Evolutionary conservation across 2,888 invertebrate species (phyloP).

Genomic region (Sarcophaga carnaria): DNA sequence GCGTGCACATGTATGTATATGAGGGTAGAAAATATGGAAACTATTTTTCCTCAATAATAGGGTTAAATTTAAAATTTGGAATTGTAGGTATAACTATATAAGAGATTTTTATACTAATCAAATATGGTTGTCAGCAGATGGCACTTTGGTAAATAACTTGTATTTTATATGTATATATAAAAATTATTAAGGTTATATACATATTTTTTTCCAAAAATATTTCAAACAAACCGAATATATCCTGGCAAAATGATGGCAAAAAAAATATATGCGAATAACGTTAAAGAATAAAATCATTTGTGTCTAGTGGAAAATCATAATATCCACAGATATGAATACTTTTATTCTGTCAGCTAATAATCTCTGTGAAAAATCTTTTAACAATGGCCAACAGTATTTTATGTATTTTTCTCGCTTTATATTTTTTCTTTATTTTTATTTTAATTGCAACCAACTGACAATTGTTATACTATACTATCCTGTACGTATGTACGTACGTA

Average conservation of each 20-base stretch:
- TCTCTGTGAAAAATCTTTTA: conserved; percentile 67
- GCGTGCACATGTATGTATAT: conserved; percentile 44
- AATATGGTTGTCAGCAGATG: conserved; percentile 55
- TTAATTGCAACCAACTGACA: conserved; percentile 65
- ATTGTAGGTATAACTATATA: background rate
- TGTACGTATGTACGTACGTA: no score
- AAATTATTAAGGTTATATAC: background rate
- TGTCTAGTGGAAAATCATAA: conserved; percentile 42
- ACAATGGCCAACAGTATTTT: conserved; percentile 47
- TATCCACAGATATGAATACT: conserved; percentile 31
- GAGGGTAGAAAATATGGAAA: conserved; percentile 15
- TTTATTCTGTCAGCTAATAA: conserved; percentile 61
- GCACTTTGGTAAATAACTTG: conserved; percentile 46
- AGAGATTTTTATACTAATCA: conserved; percentile 14
- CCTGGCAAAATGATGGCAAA: conserved; percentile 22
- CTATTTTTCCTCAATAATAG: conserved; percentile 8
- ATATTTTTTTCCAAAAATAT: background rate
- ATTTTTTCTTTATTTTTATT: conserved; percentile 10
- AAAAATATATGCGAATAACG: conserved; percentile 21
- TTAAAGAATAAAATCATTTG: conserved; percentile 45
- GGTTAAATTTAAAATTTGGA: conserved; percentile 35
- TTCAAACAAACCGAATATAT: background rate
- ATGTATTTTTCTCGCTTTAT: conserved; percentile 13
- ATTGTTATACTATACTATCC: background rate
- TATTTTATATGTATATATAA: no score